Base-by-base conservation (phyloP, 2,888 invertebrate genomes). In the Hypsopygia costalis region DNA sequence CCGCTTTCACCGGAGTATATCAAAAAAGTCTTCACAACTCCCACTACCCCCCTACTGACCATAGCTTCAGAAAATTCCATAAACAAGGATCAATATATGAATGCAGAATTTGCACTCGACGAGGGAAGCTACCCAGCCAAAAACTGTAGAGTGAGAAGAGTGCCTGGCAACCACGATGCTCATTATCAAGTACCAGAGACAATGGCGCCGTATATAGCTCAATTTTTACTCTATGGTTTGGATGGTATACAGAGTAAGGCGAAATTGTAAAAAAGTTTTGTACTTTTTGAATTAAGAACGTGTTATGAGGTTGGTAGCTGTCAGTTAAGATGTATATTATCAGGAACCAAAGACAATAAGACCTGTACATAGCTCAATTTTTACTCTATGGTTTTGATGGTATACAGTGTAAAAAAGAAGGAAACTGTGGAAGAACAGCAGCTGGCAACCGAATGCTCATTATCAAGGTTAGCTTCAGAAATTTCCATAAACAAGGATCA, bases 341-440 rank as follows among this genome's bases (percentile, higher is more conserved):
- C n/a, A n/a, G n/a, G n/a, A n/a, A n/a, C n/a, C n/a, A n/a, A n/a
- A n/a, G n/a, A n/a, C n/a, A n/a, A n/a, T n/a, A n/a, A n/a, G n/a
- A n/a, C n/a, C n/a, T n/a, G n/a, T n/a, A n/a, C n/a, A n/a, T n/a
- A n/a, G n/a, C n/a, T n/a, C n/a, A n/a, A n/a, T n/a, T n/a, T n/a
- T n/a, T n/a, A n/a, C 3, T 39, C 12, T 39, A 33, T 10, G 39
- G 39, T 1, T 1, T 27, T 0, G 39, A 39, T 4, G 39, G 39
- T 1, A 27, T 38, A n/a, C n/a, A n/a, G 6, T 16, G 16, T 7
- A n/a, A n/a, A n/a, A n/a, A n/a, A n/a, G n/a, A n/a, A n/a, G n/a
- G n/a, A n/a, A n/a, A n/a, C n/a, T n/a, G n/a, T n/a, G n/a, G n/a
- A n/a, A n/a, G n/a, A n/a, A n/a, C n/a, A n/a, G n/a, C n/a, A n/a